Conservation (phyloP, 1,140 invertebrate genomes). For the Caenorhabditis elegans region WBcel235 BX284606.5:6170501-6171000, state of each 20-base stretch:
- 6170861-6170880: no score
- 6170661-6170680: neutral
- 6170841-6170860: no score
- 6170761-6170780: slow-evolving; percentile 1
- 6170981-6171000: no score
- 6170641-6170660: neutral
- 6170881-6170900: no score
- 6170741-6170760: neutral
- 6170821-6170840: neutral
- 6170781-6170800: neutral
- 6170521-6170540: neutral
- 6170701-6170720: neutral
- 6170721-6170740: slow-evolving; percentile 8
- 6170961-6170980: no score
- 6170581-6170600: neutral
- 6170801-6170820: no score
- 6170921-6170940: no score
- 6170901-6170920: no score
- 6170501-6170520: no score
- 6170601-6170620: neutral
- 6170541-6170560: neutral
- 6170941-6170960: no score
- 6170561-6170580: neutral
- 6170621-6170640: neutral
- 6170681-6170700: neutral